phyloP scores from a whole-genome alignment of 1,140 invertebrate species.

The Caenorhabditis latens region DNA sequence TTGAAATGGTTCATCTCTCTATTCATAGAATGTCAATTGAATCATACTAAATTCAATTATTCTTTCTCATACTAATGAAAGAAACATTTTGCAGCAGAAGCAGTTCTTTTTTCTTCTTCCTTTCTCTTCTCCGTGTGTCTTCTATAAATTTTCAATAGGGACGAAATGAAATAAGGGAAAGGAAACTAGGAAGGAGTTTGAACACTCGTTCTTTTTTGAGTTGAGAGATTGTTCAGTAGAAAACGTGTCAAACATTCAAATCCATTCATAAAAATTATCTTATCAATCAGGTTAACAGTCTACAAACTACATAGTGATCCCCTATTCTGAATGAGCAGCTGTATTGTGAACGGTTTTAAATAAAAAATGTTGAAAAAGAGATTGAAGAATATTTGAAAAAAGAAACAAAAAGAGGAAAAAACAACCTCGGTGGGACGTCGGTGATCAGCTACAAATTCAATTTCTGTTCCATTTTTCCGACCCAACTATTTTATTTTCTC shows the following conservation, averaged over 20 bases:
- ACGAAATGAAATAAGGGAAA: background rate
- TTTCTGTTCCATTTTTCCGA: conserved; percentile 28
- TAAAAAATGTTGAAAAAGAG: no score
- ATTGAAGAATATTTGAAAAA: no score
- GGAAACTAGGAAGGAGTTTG: no score
- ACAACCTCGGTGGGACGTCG: background rate
- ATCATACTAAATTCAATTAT: conserved; percentile 19
- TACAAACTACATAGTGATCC: no score
- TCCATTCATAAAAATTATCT: no score
- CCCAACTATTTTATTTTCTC: background rate
- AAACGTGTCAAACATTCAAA: no score
- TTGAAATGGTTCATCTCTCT: background rate
- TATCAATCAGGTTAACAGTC: no score
- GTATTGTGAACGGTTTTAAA: no score
- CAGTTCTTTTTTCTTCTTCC: no score
- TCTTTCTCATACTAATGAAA: conserved; percentile 19
- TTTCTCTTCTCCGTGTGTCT: background rate
- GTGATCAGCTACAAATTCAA: conserved; percentile 38
- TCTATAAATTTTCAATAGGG: background rate
- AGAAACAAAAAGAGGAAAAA: background rate
- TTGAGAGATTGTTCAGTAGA: no score
- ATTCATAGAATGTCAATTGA: conserved; percentile 50
- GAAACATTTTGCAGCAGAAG: conserved; percentile 11
- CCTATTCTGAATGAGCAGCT: no score
- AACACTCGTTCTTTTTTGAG: no score